These are phyloP conservation scores for Rotaria sp. DNA, from an alignment of 2,888 invertebrate genomes.

Conservation along the genomic window DNA sequence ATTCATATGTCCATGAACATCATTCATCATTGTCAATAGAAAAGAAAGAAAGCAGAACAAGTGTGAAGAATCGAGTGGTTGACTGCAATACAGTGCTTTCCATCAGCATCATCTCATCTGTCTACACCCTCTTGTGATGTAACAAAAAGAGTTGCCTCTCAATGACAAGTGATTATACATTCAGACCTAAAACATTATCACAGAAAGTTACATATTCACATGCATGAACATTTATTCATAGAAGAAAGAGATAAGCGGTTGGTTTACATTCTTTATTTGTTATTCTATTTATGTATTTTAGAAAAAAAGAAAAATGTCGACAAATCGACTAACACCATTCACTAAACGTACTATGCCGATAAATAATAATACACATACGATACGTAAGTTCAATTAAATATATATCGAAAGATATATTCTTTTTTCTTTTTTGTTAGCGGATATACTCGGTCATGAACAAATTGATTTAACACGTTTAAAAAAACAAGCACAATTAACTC, in stretches of 20 bases:
- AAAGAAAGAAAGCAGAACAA: not conserved
- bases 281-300: not conserved
- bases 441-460: not conserved
- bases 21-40: conserved; percentile 7
- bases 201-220: not conserved
- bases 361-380: not conserved
- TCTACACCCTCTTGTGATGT: conserved; percentile 17
- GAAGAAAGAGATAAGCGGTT: not conserved
- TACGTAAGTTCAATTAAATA: not conserved
- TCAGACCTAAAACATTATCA: not conserved
- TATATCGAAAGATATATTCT: not conserved
- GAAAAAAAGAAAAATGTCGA: not conserved
- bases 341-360: not conserved
- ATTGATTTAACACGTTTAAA: conserved; percentile 7
- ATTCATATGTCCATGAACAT: conserved; percentile 2
- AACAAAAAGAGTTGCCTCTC: not conserved
- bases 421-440: not conserved
- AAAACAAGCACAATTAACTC: not conserved
- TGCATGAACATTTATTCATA: not conserved
- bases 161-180: conserved; percentile 19
- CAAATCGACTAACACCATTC: not conserved
- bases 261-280: not conserved
- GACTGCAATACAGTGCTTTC: not conserved
- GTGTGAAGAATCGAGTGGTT: conserved; percentile 18
- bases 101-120: conserved; percentile 12